Evolutionary conservation across 2,113 vertebrate species (phyloP).

Genomic region (Pao palembangensis): DNA sequence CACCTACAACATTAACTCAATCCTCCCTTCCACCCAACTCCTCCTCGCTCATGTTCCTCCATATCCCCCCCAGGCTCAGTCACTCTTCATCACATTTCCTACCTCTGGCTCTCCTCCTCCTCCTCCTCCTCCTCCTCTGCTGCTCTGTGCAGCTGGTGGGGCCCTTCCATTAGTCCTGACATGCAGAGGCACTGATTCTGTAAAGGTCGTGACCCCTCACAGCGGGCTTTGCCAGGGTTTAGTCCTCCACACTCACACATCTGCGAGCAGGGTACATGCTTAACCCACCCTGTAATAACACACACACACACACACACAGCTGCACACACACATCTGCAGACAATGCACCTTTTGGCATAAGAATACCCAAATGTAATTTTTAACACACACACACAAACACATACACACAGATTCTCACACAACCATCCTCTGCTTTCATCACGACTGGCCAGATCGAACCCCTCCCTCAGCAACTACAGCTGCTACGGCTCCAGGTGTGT

Average conservation of each 20-base stretch:
- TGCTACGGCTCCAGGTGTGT: constrained; percentile 28
- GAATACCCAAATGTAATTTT: constrained; percentile 16
- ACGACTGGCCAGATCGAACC: constrained; percentile 37
- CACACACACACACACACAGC: constrained; percentile 13
- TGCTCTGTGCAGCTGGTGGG: constrained; percentile 63
- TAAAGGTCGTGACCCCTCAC: constrained; percentile 80
- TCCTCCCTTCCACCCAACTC: not conserved
- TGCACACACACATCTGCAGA: constrained; percentile 12
- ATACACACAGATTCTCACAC: constrained; percentile 12
- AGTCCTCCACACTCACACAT: constrained; percentile 70
- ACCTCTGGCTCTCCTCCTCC: constrained; percentile 12
- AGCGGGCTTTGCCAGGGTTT: constrained; percentile 70
- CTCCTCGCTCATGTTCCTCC: not conserved
- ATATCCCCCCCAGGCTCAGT: constrained; percentile 21
- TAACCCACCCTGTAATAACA: too few species aligned
- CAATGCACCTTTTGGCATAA: constrained; percentile 7
- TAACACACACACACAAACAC: constrained; percentile 4
- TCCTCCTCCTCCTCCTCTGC: constrained; percentile 20
- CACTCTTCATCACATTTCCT: constrained; percentile 23
- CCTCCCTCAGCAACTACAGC: constrained; percentile 48
- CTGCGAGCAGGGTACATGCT: constrained; percentile 67
- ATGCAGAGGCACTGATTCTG: constrained; percentile 86
- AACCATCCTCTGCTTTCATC: constrained; percentile 46
- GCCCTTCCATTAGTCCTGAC: constrained; percentile 82
- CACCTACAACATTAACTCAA: not conserved